Evolutionary conservation across 2,113 vertebrate genomes (phyloP), one percentile per base, ranked within the genome.

Genomic region (Salvator merianae): DNA sequence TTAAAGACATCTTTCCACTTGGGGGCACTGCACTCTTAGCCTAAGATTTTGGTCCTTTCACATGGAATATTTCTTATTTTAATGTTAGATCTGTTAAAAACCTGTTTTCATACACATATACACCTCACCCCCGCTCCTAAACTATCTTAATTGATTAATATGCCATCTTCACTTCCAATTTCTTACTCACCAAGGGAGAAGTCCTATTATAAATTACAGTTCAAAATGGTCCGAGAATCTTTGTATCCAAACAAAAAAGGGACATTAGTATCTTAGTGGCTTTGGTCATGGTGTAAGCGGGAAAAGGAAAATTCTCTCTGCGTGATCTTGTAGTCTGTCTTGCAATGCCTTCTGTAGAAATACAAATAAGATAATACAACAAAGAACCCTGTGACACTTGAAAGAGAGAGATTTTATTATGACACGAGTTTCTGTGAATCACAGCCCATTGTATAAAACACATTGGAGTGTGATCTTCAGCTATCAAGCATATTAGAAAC

Each of bases 1-100:
- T 63, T 73, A 75, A 38, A 89, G 59, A 70, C 5, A 38, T 86
- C 13, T 32, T 12, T 91, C 28, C 94, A 94, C 87, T 62, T 93
- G 94, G 90, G 94, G 94, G 93, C 94, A 92, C 85, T 93, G 28
- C 89, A 88, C 1, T 8, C 91, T 83, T 86, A 91, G 88, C 50
- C 76, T 91, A 90, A 72, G 69, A 80, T 34, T 43, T 55, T 5
- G 65, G 16, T 8, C 72, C 5, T 71, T 84, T 28, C 69, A 5
- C 24, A 38, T 24, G 40, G n/a, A 85, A 65, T 30, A 22, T 36
- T 43, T 26, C 36, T 4, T 12, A 7, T n/a, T 36, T 18, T 22
- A 36, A 65, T 16, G 87, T 86, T 9, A n/a, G 26, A 34, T 43
- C 53, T 86, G 87, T 79, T 77, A 92, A 88, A 91, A 59, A 85